Conservation (phyloP, 2,113 vertebrate species). For the Eleginops maclovinus region DNA sequence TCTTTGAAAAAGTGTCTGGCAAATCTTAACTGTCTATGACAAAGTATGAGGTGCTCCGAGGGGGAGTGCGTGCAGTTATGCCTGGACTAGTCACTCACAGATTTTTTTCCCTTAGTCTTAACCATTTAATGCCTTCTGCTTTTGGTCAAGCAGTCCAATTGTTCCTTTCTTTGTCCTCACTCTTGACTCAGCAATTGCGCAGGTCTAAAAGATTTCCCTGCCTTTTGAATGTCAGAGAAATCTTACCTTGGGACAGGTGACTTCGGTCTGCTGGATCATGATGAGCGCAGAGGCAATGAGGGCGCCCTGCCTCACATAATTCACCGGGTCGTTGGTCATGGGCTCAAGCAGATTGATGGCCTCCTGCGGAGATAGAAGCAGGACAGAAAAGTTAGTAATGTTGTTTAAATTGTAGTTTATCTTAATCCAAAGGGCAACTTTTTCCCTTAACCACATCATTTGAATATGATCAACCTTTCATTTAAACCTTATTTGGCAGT, state of each 20-base stretch:
- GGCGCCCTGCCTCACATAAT: constrained; percentile 97
- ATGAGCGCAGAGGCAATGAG: constrained; percentile 97
- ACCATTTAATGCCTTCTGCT: constrained; percentile 6
- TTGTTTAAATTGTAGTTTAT: background rate
- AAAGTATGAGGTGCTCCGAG: constrained; percentile 25
- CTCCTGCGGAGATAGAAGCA: constrained; percentile 84
- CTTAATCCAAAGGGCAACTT: background rate
- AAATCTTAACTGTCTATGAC: constrained; percentile 53
- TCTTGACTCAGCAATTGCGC: constrained; percentile 8
- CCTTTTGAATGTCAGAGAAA: background rate
- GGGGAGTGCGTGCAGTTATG: constrained; percentile 30
- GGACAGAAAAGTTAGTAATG: background rate
- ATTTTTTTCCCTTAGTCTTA: background rate
- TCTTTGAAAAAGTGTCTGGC: constrained; percentile 58
- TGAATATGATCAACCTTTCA: too few relatives aligned
- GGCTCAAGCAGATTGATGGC: constrained; percentile 98
- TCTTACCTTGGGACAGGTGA: constrained; percentile 97
- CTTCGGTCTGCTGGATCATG: constrained; percentile 98
- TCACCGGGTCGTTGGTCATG: constrained; percentile 99
- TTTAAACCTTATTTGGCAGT: too few relatives aligned
- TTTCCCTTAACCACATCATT: background rate
- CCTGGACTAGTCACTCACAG: constrained; percentile 13
- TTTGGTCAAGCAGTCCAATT: constrained; percentile 16
- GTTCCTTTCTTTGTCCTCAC: background rate
- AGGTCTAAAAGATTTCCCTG: background rate